Percentiles rank a stretch among this genome's conserved stretches.
phyloP scores from a whole-genome alignment of 1,140 invertebrate genomes.

The Zaprionus taronus region DNA sequence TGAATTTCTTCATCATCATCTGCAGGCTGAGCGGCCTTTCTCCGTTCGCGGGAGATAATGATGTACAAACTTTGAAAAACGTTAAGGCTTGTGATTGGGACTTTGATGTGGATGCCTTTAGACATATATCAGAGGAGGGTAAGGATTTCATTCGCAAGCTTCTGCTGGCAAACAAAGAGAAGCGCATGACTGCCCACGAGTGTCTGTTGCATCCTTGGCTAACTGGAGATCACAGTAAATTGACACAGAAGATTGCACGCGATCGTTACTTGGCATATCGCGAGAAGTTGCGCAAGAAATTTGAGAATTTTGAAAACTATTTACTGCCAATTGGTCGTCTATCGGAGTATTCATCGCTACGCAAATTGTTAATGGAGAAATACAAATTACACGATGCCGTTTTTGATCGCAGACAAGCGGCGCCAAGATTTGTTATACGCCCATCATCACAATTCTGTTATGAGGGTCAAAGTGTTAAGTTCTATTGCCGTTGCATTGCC shows the following conservation, averaged over 20 bases:
- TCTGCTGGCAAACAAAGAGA: conserved; percentile 97
- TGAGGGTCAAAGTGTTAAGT: conserved; percentile 98
- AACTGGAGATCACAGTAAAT: conserved; percentile 91
- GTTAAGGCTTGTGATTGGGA: conserved; percentile 99
- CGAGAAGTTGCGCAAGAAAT: conserved; percentile 93
- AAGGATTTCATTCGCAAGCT: conserved; percentile 99
- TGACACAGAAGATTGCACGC: conserved; percentile 91
- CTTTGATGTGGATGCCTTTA: conserved; percentile 97
- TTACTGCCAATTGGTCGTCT: conserved; percentile 97
- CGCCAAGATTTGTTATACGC: conserved; percentile 98
- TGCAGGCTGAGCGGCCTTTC: conserved; percentile 96
- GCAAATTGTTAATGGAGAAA: conserved; percentile 97
- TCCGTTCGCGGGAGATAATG: conserved; percentile 99
- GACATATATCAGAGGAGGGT: conserved; percentile 96
- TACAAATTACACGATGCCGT: conserved; percentile 98
- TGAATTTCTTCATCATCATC: conserved; percentile 22
- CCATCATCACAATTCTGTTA: conserved; percentile 97
- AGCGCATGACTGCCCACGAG: conserved; percentile 99
- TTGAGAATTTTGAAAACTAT: conserved; percentile 96
- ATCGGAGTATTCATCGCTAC: conserved; percentile 98
- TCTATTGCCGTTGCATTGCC: conserved; percentile 98
- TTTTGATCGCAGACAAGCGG: conserved; percentile 98
- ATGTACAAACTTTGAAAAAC: conserved; percentile 99
- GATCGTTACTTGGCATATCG: conserved; percentile 94
- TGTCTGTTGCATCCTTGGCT: conserved; percentile 98